Evolutionary conservation across 2,888 invertebrate species (phyloP).

Genomic region (Alsophila aescularia): DNA sequence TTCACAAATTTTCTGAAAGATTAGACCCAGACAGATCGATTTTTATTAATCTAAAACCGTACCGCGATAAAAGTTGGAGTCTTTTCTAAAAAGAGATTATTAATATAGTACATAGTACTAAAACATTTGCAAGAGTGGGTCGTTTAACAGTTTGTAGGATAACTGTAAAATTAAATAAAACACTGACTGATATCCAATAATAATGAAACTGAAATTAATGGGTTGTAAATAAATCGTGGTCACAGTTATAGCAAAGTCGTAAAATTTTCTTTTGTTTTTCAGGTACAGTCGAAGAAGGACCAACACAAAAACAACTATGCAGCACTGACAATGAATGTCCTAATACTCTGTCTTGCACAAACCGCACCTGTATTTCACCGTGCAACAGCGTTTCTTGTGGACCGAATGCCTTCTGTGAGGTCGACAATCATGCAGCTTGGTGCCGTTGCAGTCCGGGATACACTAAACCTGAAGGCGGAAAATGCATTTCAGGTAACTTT

Average conservation of each 20-base stretch:
- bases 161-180: too few relatives aligned
- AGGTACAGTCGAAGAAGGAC: slow-evolving; percentile 67
- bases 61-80: too few relatives aligned
- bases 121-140: too few relatives aligned
- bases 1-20: background rate
- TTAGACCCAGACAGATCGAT: background rate
- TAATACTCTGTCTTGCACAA: slow-evolving; percentile 90
- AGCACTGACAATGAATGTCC: slow-evolving; percentile 90
- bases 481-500: slow-evolving; percentile 91
- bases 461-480: slow-evolving; percentile 90
- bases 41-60: too few relatives aligned
- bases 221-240: too few relatives aligned
- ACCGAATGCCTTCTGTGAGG: slow-evolving; percentile 93
- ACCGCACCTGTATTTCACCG: slow-evolving; percentile 92
- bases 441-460: slow-evolving; percentile 94
- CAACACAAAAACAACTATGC: slow-evolving; percentile 88
- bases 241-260: too few relatives aligned
- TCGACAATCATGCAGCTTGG: slow-evolving; percentile 94
- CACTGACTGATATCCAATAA: too few relatives aligned
- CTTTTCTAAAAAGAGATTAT: too few relatives aligned
- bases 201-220: too few relatives aligned
- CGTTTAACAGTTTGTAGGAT: too few relatives aligned
- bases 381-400: slow-evolving; percentile 92
- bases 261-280: slow-evolving; percentile 5
- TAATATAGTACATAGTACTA: too few relatives aligned